Evolutionary conservation across 2,113 vertebrate genomes (phyloP).

Genomic region (Eidolon helvum): DNA sequence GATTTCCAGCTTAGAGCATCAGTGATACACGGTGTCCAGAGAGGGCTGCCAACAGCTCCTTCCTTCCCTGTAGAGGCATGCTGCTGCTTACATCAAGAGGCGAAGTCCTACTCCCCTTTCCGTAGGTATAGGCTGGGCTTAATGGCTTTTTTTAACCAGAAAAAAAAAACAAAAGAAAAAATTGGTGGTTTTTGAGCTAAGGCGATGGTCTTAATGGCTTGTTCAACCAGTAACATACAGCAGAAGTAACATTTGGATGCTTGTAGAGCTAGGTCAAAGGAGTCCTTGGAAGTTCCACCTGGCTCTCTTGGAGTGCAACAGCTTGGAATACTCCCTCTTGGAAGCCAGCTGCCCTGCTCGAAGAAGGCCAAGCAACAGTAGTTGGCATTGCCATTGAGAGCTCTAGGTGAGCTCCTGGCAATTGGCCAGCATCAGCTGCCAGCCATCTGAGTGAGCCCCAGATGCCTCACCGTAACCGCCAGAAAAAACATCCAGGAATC

Average conservation of each 20-base stretch:
- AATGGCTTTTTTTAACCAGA: too few species aligned
- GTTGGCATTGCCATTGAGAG: not conserved
- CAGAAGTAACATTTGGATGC: not conserved
- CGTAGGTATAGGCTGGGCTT: not conserved
- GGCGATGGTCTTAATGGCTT: not conserved
- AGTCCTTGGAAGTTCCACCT: not conserved
- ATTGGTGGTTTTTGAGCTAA: too few species aligned
- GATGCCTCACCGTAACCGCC: not conserved
- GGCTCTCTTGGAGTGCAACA: not conserved
- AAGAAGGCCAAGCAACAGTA: not conserved
- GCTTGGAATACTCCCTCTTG: not conserved
- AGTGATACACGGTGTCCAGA: not conserved
- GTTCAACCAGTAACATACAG: not conserved
- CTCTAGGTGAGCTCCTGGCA: not conserved
- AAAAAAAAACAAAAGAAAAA: too few species aligned
- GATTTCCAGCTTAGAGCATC: not conserved
- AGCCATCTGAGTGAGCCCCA: not conserved
- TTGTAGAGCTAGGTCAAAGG: not conserved
- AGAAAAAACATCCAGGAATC: not conserved
- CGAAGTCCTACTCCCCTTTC: not conserved
- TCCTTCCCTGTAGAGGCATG: not conserved
- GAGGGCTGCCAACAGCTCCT: not conserved
- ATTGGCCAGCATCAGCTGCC: not conserved
- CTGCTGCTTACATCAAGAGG: not conserved
- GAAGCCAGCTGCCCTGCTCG: not conserved